Base-by-base conservation (phyloP, 2,797 vertebrate species). In the Pristis pectinata region DNA sequence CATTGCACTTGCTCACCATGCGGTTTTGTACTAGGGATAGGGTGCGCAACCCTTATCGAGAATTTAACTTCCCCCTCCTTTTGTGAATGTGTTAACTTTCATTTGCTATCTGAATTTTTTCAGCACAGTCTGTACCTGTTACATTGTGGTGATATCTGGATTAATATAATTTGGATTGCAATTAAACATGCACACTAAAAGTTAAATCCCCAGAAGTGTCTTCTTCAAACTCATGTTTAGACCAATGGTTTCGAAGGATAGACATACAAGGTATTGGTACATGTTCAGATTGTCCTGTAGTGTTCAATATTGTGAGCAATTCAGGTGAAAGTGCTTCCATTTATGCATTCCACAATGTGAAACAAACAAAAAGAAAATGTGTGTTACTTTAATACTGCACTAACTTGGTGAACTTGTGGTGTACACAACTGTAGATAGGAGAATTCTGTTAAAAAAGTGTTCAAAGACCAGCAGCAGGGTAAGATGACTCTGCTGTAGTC, bases 301-400 rank as follows among this genome's bases (percentile, higher is more conserved):
- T 41, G 11, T 67, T 24, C 61, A 41, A 37, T 61, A 91, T 11
- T 41, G 59, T 91, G 87, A 91, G n/a, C n/a, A 91, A 67, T 37
- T 41, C n/a, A 22, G 61, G 64, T 91, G 53, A 89, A n/a, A n/a
- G 64, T 6, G 61, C n/a, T 37, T 64, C 19, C 61, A 61, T 61
- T 41, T 91, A 41, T 91, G 87, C 61, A 37, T 61, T 64, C n/a
- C n/a, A 64, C n/a, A 64, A 91, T 91, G 34, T 91, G 87, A 91
- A 37, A 67, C 24, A 64, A 91, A 64, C 19, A 19, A 49, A 83
- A 56, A 53, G 49, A 85, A 80, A 61, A 59, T 89, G 59, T 15
- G 61, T 91, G 27, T 87, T 87, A 61, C 61, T 91, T 41, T 67
- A 64, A 91, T 22, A n/a, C n/a, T 91, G 15, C 7, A 37, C 59